Evolutionary conservation across 2,888 invertebrate species (phyloP).

Genomic region (Andrena praecox): DNA sequence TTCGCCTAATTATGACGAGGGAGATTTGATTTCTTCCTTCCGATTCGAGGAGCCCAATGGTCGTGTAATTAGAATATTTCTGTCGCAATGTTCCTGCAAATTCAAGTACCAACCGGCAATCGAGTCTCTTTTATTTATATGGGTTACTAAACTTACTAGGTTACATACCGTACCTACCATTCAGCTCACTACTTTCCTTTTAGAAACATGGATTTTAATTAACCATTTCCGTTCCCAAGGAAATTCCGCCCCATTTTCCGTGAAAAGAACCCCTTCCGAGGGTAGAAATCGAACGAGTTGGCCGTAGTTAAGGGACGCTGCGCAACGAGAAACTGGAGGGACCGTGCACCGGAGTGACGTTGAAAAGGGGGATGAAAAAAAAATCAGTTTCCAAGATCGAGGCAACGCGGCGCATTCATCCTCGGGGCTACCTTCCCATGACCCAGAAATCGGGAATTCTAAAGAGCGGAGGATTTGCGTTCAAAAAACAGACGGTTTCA

Average conservation of each 20-base stretch:
- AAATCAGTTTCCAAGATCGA: slow-evolving; percentile 82
- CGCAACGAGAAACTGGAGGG: slow-evolving; percentile 41
- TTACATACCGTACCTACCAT: background rate
- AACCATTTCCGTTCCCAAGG: slow-evolving; percentile 15
- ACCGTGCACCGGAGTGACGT: slow-evolving; percentile 10
- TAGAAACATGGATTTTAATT: background rate
- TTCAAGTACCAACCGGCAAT: background rate
- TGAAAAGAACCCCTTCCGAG: slow-evolving; percentile 62
- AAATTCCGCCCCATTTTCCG: slow-evolving; percentile 1
- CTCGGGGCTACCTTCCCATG: slow-evolving; percentile 80
- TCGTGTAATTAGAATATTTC: no score
- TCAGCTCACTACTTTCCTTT: background rate
- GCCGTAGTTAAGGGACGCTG: slow-evolving; percentile 49
- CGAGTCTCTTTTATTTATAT: background rate
- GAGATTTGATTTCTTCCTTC: slow-evolving; percentile 1
- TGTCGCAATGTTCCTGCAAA: background rate
- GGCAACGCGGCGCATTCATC: slow-evolving; percentile 73
- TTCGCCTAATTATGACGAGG: slow-evolving; percentile 30
- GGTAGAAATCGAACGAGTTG: slow-evolving; percentile 65
- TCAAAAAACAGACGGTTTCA: slow-evolving; percentile 80
- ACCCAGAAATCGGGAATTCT: slow-evolving; percentile 82
- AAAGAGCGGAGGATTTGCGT: slow-evolving; percentile 80
- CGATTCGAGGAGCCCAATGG: background rate
- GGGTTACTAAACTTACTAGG: background rate
- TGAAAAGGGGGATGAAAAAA: slow-evolving; percentile 64